These are phyloP conservation scores for Apocrypta bakeri DNA, from an alignment of 1,140 invertebrate genomes.

Conservation along the genomic window DNA sequence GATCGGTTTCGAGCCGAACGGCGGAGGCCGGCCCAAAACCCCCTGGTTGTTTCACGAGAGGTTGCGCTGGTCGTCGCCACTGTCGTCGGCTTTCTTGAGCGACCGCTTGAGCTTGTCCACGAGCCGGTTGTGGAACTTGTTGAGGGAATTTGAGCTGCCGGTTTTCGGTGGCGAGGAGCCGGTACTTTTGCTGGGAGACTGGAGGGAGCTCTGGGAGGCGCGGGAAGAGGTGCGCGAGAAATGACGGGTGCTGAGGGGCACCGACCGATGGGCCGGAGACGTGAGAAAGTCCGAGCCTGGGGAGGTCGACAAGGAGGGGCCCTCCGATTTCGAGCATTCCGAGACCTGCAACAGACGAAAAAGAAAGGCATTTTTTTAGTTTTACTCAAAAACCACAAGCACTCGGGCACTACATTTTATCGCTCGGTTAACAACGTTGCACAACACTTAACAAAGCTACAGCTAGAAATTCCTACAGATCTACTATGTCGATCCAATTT, in stretches of 20 bases:
- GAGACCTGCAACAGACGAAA: conserved; percentile 73
- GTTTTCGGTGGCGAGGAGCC: conserved; percentile 78
- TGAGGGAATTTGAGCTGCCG: conserved; percentile 79
- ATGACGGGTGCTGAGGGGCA: conserved; percentile 77
- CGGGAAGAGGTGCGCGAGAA: conserved; percentile 78
- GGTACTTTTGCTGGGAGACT: conserved; percentile 78
- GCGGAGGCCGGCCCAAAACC: conserved; percentile 70
- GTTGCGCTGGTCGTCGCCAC: conserved; percentile 74
- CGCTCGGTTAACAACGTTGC: too few relatives aligned
- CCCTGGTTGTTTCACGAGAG: conserved; percentile 71
- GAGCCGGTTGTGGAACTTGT: conserved; percentile 89
- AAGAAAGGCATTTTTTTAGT: conserved; percentile 13
- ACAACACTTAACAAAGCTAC: too few relatives aligned
- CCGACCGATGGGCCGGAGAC: conserved; percentile 79
- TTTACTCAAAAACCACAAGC: too few relatives aligned
- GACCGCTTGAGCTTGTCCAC: conserved; percentile 89
- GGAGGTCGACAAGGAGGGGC: conserved; percentile 82
- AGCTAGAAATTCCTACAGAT: too few relatives aligned
- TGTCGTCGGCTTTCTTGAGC: conserved; percentile 79
- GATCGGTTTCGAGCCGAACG: conserved; percentile 70
- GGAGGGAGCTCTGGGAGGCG: conserved; percentile 78
- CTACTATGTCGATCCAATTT: too few relatives aligned
- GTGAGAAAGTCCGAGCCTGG: conserved; percentile 81
- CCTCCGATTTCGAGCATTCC: conserved; percentile 86
- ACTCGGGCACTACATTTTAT: too few relatives aligned